Conservation (phyloP, 2,888 invertebrate species). For the Orthosia incerta region DNA sequence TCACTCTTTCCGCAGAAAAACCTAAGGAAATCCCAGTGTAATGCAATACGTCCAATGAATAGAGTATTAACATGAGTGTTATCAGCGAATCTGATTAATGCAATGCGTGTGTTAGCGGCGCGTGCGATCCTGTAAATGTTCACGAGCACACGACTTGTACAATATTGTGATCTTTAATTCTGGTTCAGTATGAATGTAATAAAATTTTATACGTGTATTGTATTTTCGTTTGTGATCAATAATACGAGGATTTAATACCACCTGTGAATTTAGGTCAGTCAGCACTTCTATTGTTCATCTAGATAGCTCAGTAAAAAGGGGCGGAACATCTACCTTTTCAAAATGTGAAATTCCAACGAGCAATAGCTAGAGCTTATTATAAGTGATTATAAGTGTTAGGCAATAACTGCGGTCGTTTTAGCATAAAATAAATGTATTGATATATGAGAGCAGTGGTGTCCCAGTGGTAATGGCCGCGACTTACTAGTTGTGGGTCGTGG, state of each 20-base stretch:
- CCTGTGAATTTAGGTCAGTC: background rate
- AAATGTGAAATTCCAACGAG: background rate
- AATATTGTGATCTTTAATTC: slow-evolving; percentile 48
- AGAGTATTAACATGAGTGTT: slow-evolving; percentile 42
- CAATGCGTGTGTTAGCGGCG: slow-evolving; percentile 49
- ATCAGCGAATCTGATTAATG: slow-evolving; percentile 61
- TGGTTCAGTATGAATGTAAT: slow-evolving; percentile 26
- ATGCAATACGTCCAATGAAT: slow-evolving; percentile 43
- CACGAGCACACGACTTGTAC: slow-evolving; percentile 38
- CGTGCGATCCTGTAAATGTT: slow-evolving; percentile 55
- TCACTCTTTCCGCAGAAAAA: slow-evolving; percentile 20
- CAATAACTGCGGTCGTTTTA: background rate
- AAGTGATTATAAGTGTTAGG: background rate
- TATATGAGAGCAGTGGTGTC: no score
- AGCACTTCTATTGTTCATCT: background rate
- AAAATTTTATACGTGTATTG: slow-evolving; percentile 23
- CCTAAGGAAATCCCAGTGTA: slow-evolving; percentile 30
- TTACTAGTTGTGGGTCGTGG: no score
- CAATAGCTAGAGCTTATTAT: background rate
- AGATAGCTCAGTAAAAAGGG: background rate
- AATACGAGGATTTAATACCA: background rate
- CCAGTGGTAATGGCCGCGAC: no score
- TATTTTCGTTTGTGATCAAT: slow-evolving; percentile 31
- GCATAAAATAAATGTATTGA: background rate
- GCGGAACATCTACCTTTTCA: background rate